Base-by-base conservation (phyloP, 1,140 invertebrate genomes). In the Neoseiulus cucumeris region DNA sequence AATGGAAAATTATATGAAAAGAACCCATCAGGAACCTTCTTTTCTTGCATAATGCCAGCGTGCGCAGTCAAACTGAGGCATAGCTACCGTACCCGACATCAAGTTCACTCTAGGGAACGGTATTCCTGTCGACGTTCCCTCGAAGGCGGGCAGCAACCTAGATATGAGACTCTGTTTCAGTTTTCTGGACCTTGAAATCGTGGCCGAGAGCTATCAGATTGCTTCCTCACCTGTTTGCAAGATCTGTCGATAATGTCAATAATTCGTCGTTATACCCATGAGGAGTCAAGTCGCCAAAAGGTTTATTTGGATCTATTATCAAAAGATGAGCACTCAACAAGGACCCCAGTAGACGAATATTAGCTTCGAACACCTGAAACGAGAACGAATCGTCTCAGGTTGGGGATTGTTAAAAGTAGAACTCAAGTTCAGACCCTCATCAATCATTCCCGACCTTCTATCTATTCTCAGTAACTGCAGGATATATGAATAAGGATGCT, bases 281-380 rank as follows among this genome's bases (percentile, higher is more conserved):
- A 64, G 81, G 79, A 28, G 69, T 72, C 55, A 84, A 75, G 70
- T 82, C 73, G 29, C 83, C 83, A 75, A 84, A 82, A 20, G 80
- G 79, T 69, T 82, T 73, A 7, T 75, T 71, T 18, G 75, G 72
- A 71, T 85, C 82, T 20, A 72, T 78, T 42, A 84, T 82, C n/a
- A 86, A 75, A 42, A 85, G 73, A 74, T 85, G 84, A 47, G 83
- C 80, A 25, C 84, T 85, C 64, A 85, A 70, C 29, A 85, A 72
- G 28, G 79, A 80, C 51, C 84, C 84, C 42, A 85, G 72, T 18
- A 85, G 72, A 69, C 84, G 82, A 69, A 67, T 69, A 65, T 82
- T 85, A 1, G 80, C 81, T 75, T 85, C 83, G 76, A 85, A 85
- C 12, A 85, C 82, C 74, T 85, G 22, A 4, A 39, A 6, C 4